A percentile compares a stretch with the other conserved stretches of the same genome.
Evolutionary conservation across 2,113 vertebrate species (phyloP).

Genomic region (Aleadryas rufinucha): DNA sequence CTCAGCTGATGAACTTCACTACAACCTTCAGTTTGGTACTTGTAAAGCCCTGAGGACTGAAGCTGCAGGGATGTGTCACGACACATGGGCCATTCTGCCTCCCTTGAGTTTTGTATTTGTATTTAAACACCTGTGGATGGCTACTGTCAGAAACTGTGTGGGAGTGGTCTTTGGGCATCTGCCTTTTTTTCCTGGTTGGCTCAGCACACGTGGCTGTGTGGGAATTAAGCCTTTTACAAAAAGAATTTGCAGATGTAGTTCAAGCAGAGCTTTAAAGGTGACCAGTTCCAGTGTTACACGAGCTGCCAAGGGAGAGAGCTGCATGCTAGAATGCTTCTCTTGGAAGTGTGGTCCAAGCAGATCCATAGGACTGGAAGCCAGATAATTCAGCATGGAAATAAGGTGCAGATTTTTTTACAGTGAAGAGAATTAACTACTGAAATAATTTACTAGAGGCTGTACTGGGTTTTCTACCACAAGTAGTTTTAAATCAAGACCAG

Average conservation of each 20-base stretch:
- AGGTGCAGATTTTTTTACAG: constrained; percentile 22
- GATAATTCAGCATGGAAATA: neutral
- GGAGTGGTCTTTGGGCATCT: neutral
- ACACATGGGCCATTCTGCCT: neutral
- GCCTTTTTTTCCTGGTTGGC: neutral
- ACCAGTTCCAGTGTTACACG: neutral
- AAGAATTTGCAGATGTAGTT: neutral
- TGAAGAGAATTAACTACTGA: constrained; percentile 15
- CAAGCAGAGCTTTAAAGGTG: neutral
- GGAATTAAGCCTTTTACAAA: neutral
- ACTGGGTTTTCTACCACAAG: neutral
- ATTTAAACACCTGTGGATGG: neutral
- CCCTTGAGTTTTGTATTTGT: neutral
- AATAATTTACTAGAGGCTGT: neutral
- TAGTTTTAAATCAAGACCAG: constrained; percentile 24
- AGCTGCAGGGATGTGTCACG: neutral
- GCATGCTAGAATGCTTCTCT: neutral
- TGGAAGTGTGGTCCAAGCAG: neutral
- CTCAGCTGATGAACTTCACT: neutral
- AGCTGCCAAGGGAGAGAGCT: neutral
- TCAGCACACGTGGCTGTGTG: neutral
- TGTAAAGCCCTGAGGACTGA: neutral
- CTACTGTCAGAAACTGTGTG: neutral
- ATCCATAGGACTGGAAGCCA: neutral
- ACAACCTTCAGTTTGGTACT: neutral